phyloP scores from a whole-genome alignment of 2,797 vertebrate species.

The Siniperca undulata region DNA sequence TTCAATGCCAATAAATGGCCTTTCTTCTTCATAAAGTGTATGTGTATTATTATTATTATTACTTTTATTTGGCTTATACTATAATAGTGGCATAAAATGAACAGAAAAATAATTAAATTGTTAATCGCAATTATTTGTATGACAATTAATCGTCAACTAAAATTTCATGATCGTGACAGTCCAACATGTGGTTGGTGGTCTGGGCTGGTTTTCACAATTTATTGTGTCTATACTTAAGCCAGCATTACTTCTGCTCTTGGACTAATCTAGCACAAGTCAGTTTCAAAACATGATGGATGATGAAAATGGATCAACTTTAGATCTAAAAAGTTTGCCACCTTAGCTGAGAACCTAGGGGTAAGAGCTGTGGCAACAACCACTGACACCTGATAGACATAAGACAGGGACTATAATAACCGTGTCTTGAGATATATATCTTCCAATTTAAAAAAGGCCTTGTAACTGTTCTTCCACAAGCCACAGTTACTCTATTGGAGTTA shows the following conservation, averaged over 20 bases:
- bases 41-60: no score
- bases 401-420: background rate
- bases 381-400: background rate
- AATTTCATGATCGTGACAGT: no score
- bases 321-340: background rate
- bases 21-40: no score
- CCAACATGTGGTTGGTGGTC: background rate
- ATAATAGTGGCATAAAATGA: no score
- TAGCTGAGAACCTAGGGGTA: background rate
- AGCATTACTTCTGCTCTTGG: background rate
- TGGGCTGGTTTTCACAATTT: background rate
- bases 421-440: background rate
- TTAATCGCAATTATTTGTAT: no score
- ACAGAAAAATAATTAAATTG: no score
- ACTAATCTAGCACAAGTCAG: background rate
- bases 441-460: background rate
- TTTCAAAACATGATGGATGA: background rate
- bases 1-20: no score
- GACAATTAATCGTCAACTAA: no score
- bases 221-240: background rate
- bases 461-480: background rate
- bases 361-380: conserved; percentile 10
- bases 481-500: background rate
- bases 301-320: background rate
- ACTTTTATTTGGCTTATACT: no score